Evolutionary conservation across 2,113 vertebrate genomes (phyloP).

Genomic region (Catagonus wagneri): DNA sequence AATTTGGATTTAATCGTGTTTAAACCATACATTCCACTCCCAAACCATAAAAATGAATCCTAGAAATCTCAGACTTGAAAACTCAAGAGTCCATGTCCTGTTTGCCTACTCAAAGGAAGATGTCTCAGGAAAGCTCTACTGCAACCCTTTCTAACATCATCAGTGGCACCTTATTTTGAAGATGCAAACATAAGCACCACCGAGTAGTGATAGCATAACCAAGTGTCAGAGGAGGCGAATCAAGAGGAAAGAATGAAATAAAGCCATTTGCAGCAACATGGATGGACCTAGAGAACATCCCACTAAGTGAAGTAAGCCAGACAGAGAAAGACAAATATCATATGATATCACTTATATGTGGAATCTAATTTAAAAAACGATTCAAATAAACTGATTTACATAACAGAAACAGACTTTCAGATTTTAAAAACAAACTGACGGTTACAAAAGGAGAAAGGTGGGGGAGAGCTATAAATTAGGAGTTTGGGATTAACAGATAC

Average conservation of each 20-base stretch:
- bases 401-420: too few species aligned
- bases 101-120: constrained; percentile 13
- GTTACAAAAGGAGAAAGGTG: too few species aligned
- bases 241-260: not conserved
- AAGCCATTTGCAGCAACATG: too few species aligned
- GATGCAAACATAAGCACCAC: not conserved
- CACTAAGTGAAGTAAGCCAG: too few species aligned
- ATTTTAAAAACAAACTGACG: too few species aligned
- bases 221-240: not conserved
- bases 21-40: constrained; percentile 71
- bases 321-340: too few species aligned
- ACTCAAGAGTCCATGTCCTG: not conserved
- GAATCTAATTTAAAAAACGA: too few species aligned
- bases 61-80: constrained; percentile 63
- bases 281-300: too few species aligned
- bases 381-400: too few species aligned
- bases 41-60: constrained; percentile 71
- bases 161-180: not conserved
- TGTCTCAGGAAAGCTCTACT: constrained; percentile 9
- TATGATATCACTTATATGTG: too few species aligned
- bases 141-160: not conserved
- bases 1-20: constrained; percentile 80
- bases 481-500: too few species aligned
- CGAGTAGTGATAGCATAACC: not conserved
- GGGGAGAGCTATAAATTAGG: too few species aligned